phyloP scores from a whole-genome alignment of 2,113 vertebrate genomes.

The Barbus barbus region DNA sequence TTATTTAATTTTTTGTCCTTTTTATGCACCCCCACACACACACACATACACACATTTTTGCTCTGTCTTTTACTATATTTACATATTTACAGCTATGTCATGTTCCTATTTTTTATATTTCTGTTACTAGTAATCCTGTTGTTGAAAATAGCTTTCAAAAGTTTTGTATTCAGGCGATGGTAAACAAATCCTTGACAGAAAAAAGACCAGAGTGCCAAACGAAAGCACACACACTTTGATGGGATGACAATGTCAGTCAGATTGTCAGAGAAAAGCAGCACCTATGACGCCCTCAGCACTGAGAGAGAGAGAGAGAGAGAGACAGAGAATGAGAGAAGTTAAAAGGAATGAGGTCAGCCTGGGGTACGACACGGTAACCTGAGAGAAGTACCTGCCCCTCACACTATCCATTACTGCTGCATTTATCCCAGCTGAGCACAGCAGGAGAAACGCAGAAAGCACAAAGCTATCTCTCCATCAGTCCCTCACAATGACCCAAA shows the following conservation, averaged over 20 bases:
- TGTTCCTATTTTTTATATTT: neutral
- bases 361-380: constrained; percentile 34
- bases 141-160: too few species aligned
- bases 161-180: neutral
- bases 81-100: neutral
- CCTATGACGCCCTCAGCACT: neutral
- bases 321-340: neutral
- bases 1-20: too few species aligned
- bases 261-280: constrained; percentile 20
- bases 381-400: constrained; percentile 32
- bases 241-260: constrained; percentile 44
- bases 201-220: neutral
- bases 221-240: constrained; percentile 44
- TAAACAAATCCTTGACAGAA: constrained; percentile 21
- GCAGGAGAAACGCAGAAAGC: constrained; percentile 32
- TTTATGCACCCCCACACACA: too few species aligned
- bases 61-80: neutral
- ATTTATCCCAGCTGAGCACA: constrained; percentile 45
- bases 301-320: neutral
- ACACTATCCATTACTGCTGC: constrained; percentile 46
- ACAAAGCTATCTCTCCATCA: constrained; percentile 40
- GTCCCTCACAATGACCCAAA: constrained; percentile 9
- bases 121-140: neutral
- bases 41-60: too few species aligned
- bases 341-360: constrained; percentile 30